These are phyloP conservation scores for Aporophyla nigra DNA, from an alignment of 2,888 invertebrate species.

Conservation along the genomic window DNA sequence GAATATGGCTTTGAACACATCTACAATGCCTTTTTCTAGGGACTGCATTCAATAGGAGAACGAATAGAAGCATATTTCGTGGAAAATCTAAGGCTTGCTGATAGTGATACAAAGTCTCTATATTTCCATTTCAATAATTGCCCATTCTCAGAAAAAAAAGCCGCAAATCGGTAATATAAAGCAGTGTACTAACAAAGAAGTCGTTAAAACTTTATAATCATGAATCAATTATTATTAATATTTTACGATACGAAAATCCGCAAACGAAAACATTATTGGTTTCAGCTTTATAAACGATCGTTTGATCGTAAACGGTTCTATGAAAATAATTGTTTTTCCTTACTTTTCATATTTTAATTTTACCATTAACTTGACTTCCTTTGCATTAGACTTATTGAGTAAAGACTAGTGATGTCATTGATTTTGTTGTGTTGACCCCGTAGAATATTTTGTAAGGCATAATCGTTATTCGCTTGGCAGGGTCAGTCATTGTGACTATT, in stretches of 20 bases:
- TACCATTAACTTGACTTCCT: background rate
- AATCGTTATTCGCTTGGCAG: background rate
- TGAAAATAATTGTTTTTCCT: constrained; percentile 6
- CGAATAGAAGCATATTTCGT: no score
- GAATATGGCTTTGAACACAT: no score
- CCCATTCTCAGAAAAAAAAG: constrained; percentile 18
- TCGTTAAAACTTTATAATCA: constrained; percentile 58
- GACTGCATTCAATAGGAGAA: no score
- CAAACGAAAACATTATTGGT: constrained; percentile 57
- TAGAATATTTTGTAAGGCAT: background rate
- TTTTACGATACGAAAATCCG: constrained; percentile 56
- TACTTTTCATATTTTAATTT: constrained; percentile 24
- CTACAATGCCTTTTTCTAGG: no score
- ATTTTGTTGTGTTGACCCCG: background rate
- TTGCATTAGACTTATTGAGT: background rate
- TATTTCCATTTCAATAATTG: no score
- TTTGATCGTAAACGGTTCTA: constrained; percentile 47
- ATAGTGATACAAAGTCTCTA: no score
- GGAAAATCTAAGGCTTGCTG: no score
- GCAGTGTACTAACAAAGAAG: constrained; percentile 42
- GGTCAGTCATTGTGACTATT: background rate
- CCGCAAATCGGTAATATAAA: constrained; percentile 35
- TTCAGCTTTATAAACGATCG: constrained; percentile 41
- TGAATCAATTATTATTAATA: constrained; percentile 61
- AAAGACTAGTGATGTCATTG: background rate